These are phyloP conservation scores for Hyperoplus lanceolatus DNA, from an alignment of 2,797 vertebrate species.

Conservation along the genomic window DNA sequence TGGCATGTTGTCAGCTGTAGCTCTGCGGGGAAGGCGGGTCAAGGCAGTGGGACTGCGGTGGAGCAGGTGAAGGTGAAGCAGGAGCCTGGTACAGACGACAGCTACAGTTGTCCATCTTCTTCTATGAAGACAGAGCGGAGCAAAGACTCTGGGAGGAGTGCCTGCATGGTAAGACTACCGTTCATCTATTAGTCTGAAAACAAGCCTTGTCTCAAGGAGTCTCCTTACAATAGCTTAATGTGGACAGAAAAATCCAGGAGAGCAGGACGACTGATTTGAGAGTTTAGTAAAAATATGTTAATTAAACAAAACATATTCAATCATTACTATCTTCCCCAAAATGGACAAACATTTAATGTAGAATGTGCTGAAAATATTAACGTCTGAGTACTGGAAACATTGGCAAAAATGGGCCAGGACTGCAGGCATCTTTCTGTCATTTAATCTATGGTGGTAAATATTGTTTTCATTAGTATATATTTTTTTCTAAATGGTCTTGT, in stretches of 20 bases:
- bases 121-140: constrained; percentile 90
- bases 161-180: constrained; percentile 91
- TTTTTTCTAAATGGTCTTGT: neutral
- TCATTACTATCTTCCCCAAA: neutral
- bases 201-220: neutral
- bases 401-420: neutral
- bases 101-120: constrained; percentile 89
- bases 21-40: constrained; percentile 90
- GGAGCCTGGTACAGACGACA: constrained; percentile 94
- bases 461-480: neutral
- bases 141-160: constrained; percentile 93
- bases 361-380: neutral
- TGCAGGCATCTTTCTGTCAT: neutral
- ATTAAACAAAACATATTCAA: neutral
- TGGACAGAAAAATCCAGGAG: neutral
- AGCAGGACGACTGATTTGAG: neutral
- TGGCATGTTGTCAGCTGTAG: constrained; percentile 88
- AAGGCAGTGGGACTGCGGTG: constrained; percentile 83
- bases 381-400: neutral
- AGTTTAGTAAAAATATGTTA: neutral
- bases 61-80: constrained; percentile 96
- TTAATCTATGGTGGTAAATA: neutral
- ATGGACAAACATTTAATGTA: neutral
- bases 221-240: neutral
- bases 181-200: neutral